Evolutionary conservation across 2,797 vertebrate species (phyloP), one percentile per base, ranked within the genome.

Genomic region (Pterois miles): DNA sequence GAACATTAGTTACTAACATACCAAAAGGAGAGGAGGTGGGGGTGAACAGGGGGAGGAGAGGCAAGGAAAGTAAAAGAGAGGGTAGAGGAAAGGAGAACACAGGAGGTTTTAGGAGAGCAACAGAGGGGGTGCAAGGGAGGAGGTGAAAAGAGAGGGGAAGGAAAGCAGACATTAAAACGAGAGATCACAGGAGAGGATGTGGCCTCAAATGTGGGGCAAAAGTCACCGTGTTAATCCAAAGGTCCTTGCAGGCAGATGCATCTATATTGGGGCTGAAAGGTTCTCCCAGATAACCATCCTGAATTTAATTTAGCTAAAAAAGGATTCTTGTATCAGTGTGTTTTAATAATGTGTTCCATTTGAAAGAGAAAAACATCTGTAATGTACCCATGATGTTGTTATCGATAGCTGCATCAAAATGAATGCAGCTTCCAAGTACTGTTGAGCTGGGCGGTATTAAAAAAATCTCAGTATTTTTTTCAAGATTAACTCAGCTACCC

Each of bases 1-100:
- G 81, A 82, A 87, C 84, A 88, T 76, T 84, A 86, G 84, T 84
- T 87, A 82, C 83, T 81, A 79, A 86, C 88, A 90, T 76, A 85
- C 85, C 85, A 74, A 74, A 77, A 67, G 70, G 72, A 71, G 63
- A 65, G 25, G 38, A 52, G 50, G 58, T 57, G 79, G 84, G 73
- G 79, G 75, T 29, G 38, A 66, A 53, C 25, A 8, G 36, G 22
- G 53, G 38, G 60, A 76, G 64, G 12, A 64, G 65, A 76, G 63
- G 63, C 4, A 36, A 76, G 36, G 57, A 65, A 60, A 69, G 33
- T 27, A 78, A 66, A 73, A 70, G 34, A 84, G 63, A 71, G 67
- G 50, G 25, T 6, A 77, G 31, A 56, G 50, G 50, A 36, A 46
- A 48, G 2, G n/a, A 43, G 36, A 48, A 69, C 53, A 65, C 16